Evolutionary conservation across 2,113 vertebrate species (phyloP).

Genomic region (Ceyx melanurus): DNA sequence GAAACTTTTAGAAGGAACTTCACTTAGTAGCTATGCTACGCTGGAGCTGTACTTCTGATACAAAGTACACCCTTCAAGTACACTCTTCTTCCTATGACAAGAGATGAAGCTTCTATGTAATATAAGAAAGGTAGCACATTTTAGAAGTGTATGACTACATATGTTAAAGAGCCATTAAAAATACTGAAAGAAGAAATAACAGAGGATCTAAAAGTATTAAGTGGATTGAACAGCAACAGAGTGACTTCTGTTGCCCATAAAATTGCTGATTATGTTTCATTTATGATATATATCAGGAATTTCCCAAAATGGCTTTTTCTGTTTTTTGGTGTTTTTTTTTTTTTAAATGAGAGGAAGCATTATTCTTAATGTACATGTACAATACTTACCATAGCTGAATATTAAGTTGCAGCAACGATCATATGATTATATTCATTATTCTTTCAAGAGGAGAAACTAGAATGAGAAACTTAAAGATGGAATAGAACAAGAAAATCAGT

Average conservation of each 20-base stretch:
- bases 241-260: not conserved
- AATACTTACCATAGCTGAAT: not conserved
- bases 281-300: not conserved
- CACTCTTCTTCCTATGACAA: not conserved
- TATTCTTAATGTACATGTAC: not conserved
- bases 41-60: not conserved
- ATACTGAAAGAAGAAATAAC: not conserved
- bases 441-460: not conserved
- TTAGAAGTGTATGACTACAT: not conserved
- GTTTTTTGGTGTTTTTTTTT: not conserved
- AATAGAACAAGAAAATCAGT: constrained; percentile 9
- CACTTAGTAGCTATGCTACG: not conserved
- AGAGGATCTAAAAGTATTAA: not conserved
- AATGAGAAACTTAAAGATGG: not conserved
- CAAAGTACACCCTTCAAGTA: not conserved
- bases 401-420: not conserved
- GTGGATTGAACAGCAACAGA: not conserved
- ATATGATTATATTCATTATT: not conserved
- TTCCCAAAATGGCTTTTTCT: not conserved
- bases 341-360: not conserved
- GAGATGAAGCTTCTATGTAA: not conserved
- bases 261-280: not conserved
- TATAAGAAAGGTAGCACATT: not conserved
- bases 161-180: not conserved
- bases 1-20: not conserved